A percentile compares a stretch with the other conserved stretches of the same genome.
These are phyloP conservation scores for Sycon ciliatum DNA, from an alignment of 37 sponge, comb jelly and placozoan species.

Conservation along the genomic window DNA sequence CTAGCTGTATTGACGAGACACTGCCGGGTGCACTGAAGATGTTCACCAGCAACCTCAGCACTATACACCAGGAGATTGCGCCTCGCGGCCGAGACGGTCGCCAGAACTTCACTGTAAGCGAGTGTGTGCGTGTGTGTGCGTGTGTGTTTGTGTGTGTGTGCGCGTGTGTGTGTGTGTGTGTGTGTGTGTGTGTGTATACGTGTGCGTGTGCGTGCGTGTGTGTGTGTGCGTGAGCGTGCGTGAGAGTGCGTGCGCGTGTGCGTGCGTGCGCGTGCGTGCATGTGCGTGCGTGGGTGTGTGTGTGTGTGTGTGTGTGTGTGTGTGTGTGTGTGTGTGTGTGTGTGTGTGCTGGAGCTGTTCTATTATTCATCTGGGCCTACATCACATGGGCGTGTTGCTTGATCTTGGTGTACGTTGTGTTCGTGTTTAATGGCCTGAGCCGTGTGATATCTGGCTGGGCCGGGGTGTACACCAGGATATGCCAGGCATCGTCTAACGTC, in stretches of 20 bases:
- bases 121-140: conserved; percentile 12
- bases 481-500: too few species aligned
- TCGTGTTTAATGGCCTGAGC: too few species aligned
- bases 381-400: too few species aligned
- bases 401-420: too few species aligned
- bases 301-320: conserved; percentile 22
- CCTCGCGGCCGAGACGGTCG: conserved; percentile 49
- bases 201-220: conserved; percentile 5
- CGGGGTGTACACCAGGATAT: too few species aligned
- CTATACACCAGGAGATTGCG: conserved; percentile 88
- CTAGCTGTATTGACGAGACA: conserved; percentile 48
- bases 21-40: conserved; percentile 43
- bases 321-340: conserved; percentile 11
- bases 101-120: conserved; percentile 65
- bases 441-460: too few species aligned
- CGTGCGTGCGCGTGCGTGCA: background rate
- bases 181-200: background rate
- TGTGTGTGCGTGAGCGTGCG: background rate
- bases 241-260: background rate
- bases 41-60: conserved; percentile 31
- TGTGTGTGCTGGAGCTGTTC: background rate
- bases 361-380: too few species aligned
- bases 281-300: background rate
- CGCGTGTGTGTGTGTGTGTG: background rate
- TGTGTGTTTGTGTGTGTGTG: background rate